Evolutionary conservation across 2,113 vertebrate species (phyloP), one percentile per base, ranked within the genome.

Genomic region (Hipposideros armiger): DNA sequence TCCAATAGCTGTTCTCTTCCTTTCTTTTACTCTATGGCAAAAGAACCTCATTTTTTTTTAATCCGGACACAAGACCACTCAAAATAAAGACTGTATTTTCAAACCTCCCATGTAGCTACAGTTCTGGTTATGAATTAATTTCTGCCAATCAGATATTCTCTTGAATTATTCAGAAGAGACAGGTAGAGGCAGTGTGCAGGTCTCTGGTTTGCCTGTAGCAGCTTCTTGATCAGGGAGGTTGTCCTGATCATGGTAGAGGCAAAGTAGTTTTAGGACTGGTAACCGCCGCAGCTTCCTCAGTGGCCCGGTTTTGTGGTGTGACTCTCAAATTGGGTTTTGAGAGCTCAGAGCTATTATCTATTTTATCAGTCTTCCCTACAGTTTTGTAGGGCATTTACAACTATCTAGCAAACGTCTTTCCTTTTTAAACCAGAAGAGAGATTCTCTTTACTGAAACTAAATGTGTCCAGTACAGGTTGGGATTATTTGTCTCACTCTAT

Each of bases 391-490:
- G 47, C 16, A 56, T 82, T 83, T 84, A 69, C 84, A 26, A 91
- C 62, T 32, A 14, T 62, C 24, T 32, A 78, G 84, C 56, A 94
- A 62, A 74, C 70, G 66, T 2, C 45, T 66, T 81, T 92, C 76
- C 7, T 76, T 52, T 69, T 90, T 82, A 91, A 97, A 94, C 50
- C 60, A 47, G 7, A 24, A 91, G 40, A 93, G 40, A 62, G 56
- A 56, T 40, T 78, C 24, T 73, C 3, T 69, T 76, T 47, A 62
- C 50, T 85, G 64, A 26, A 89, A 89, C 1, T 80, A 16, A 40
- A 42, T 52, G 5, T 93, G 26, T 72, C 15, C 40, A 90, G 0
- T 58, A 45, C 52, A 77, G 7, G 7, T 72, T 94, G 69, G 69
- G 56, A 86, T 86, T 82, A n/a, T 81, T 30, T 70, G 70, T 54